A percentile compares a stretch with the other conserved stretches of the same genome.
Evolutionary conservation across 2,113 vertebrate genomes (phyloP).

Genomic region (Tragelaphus imberbis): DNA sequence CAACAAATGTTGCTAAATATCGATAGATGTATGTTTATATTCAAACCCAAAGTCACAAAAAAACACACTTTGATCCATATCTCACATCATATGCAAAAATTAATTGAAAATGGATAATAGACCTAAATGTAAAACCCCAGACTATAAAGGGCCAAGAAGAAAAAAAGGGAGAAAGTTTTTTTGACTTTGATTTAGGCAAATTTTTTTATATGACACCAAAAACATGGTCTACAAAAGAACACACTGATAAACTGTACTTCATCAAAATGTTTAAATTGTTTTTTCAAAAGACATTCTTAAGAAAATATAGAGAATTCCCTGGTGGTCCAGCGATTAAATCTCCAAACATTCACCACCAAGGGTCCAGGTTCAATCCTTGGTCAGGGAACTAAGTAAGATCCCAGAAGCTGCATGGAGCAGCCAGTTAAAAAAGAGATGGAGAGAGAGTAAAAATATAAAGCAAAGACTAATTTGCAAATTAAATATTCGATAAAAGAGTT

Average conservation of each 20-base stretch:
- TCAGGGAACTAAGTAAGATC: not conserved
- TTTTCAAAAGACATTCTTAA: not conserved
- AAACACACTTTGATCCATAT: not conserved
- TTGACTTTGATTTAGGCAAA: not conserved
- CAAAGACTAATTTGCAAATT: not conserved
- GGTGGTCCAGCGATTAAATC: not conserved
- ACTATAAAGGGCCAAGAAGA: not conserved
- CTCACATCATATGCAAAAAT: not conserved
- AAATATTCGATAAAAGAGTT: not conserved
- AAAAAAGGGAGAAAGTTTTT: not conserved
- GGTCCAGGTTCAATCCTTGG: not conserved
- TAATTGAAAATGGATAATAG: not conserved
- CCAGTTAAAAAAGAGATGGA: not conserved
- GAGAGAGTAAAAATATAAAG: not conserved
- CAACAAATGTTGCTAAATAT: not conserved
- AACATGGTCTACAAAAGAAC: not conserved
- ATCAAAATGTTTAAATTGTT: not conserved
- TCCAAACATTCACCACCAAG: not conserved
- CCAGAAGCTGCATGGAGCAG: not conserved
- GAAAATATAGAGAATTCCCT: not conserved
- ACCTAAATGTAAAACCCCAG: not conserved
- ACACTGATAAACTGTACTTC: not conserved
- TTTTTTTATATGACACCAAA: not conserved
- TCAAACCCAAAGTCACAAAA: not conserved
- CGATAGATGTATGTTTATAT: not conserved